Evolutionary conservation across 2,113 vertebrate genomes (phyloP), one percentile per base, ranked within the genome.

Genomic region (Microcebus jonahi): DNA sequence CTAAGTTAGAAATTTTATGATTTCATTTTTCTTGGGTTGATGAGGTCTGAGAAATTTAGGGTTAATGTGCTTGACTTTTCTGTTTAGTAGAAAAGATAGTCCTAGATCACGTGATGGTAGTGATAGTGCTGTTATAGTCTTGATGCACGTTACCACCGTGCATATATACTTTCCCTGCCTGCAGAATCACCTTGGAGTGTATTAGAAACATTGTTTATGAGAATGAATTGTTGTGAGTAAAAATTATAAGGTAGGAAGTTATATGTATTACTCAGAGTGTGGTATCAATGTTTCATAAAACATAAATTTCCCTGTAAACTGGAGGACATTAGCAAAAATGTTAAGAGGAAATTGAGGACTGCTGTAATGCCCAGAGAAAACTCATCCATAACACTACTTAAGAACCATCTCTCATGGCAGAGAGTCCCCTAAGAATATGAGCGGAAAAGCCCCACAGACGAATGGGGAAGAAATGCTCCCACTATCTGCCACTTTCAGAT

Each of bases 211-310:
- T 50, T 67, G 57, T 27, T 91, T 94, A 68, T 89, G 70, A 79
- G 59, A 93, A 91, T 67, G 3, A 93, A 68, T 88, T 79, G 42
- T 8, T 91, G 17, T 94, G 20, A 77, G 25, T 88, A 9, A 90
- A 82, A 86, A 86, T 85, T 55, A 88, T 61, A 73, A 97, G 75
- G 91, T 36, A 65, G 34, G 14, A 88, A 88, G 53, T 79, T 93
- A 92, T 84, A 95, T 86, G 25, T 81, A 81, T 95, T 87, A 57
- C 68, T 97, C 6, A 93, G 36, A 73, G 14, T 86, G 67, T 94
- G 90, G 29, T 81, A 75, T 67, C 63, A 83, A 18, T 88, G 53
- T 39, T 48, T 85, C 70, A 68, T 67, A 77, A 91, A 85, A 23
- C 67, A 34, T 23, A 84, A 36, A n/a, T 67, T 93, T 95, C 77